Conservation (phyloP, 2,113 vertebrate species). For the Chaetura pelagica region DNA sequence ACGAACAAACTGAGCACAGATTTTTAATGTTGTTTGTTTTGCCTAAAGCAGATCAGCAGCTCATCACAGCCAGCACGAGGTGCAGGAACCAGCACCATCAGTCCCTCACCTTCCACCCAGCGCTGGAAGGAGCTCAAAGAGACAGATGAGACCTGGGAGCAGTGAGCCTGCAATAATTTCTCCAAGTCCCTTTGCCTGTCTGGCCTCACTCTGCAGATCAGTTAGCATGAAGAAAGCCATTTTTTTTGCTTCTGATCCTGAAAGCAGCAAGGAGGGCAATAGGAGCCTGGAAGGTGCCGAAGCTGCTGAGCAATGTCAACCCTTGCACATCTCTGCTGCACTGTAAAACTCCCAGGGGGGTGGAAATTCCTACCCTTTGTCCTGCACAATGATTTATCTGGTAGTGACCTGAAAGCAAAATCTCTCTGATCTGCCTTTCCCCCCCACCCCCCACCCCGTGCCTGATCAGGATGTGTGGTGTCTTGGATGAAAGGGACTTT, state of each 20-base stretch:
- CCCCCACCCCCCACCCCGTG: fast-evolving
- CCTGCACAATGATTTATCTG: not conserved
- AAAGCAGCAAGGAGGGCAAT: conserved; percentile 11
- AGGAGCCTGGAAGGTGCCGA: conserved; percentile 5
- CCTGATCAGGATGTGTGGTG: not conserved
- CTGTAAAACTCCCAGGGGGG: not conserved
- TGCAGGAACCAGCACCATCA: not conserved
- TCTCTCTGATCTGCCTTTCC: not conserved
- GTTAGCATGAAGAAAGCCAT: not conserved
- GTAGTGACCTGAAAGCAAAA: conserved; percentile 15
- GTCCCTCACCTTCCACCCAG: fast-evolving
- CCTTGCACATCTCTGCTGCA: not conserved
- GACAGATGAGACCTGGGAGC: not conserved
- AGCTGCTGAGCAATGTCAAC: not conserved
- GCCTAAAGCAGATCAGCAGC: not conserved
- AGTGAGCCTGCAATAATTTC: not conserved
- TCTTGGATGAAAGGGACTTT: conserved; percentile 10
- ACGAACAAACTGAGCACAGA: not conserved
- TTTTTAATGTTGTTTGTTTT: not conserved
- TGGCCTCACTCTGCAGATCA: not conserved
- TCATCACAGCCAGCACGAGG: fast-evolving
- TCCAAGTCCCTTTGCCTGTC: not conserved
- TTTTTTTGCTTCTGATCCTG: conserved; percentile 20
- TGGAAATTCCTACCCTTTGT: not conserved
- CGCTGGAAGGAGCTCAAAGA: not conserved